phyloP scores from a whole-genome alignment of 2,888 invertebrate species.

The Hirtodrosophila confusa region DNA sequence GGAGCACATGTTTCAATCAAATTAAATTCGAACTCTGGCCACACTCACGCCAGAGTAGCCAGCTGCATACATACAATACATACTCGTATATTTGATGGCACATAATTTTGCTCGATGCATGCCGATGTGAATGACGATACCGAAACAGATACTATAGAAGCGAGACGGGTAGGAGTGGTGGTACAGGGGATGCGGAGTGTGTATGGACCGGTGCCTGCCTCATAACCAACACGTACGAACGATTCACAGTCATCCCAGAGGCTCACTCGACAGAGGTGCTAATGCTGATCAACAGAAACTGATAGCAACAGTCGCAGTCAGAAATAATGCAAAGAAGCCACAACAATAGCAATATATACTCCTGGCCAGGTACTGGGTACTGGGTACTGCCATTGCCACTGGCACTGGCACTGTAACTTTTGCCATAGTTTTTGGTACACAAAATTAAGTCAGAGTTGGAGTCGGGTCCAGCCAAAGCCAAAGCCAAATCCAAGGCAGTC shows the following conservation, averaged over 20 bases:
- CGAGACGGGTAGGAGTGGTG: no score
- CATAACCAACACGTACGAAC: conserved; percentile 78
- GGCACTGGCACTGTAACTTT: conserved; percentile 27
- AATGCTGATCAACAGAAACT: conserved; percentile 79
- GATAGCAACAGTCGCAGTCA: conserved; percentile 55
- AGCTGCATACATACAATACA: conserved; percentile 30
- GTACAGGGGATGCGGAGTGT: conserved; percentile 10
- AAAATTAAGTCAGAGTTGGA: conserved; percentile 71
- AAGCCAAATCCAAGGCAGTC: conserved; percentile 36
- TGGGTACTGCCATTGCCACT: neutral
- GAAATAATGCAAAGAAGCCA: conserved; percentile 74
- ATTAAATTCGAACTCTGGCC: conserved; percentile 65
- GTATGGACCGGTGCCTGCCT: conserved; percentile 51
- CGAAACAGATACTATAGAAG: neutral
- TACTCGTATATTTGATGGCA: conserved; percentile 50
- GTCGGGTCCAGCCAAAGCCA: conserved; percentile 46
- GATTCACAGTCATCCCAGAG: conserved; percentile 72
- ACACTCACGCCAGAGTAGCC: conserved; percentile 43
- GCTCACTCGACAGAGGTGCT: conserved; percentile 72
- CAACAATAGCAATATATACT: conserved; percentile 48
- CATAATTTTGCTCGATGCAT: conserved; percentile 65
- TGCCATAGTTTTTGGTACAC: conserved; percentile 54
- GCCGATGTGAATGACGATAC: conserved; percentile 54
- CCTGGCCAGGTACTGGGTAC: neutral
- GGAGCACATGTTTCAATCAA: conserved; percentile 67